Base-by-base conservation (phyloP, 2,888 invertebrate genomes). In the Sthenelais limicola region DNA sequence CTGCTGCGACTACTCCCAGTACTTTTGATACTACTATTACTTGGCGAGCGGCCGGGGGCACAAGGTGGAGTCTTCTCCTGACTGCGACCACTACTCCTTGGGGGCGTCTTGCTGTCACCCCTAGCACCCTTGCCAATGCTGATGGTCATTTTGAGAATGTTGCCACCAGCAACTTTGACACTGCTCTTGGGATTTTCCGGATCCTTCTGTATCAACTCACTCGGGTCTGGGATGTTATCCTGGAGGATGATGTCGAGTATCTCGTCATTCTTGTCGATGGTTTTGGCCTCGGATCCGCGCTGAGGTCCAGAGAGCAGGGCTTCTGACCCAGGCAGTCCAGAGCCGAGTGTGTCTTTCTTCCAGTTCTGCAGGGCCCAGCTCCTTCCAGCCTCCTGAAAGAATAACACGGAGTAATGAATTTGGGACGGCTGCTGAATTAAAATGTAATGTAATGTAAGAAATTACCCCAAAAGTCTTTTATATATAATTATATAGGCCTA, bases 231-330 rank as follows among this genome's bases (percentile, higher is more conserved):
- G 62, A 62, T 62, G 24, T 62, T 62, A 43, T 62, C 38, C 62
- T 62, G 35, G n/a, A 62, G 12, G 62, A 62, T 62, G 38, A 62
- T 62, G 38, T 62, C 38, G 24, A 62, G 35, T 35, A 62, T 62
- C 7, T 62, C 62, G 21, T 62, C 62, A n/a, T 62, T 62, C 15
- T 56, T 33, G 24, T 32, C 32, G 56, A 32, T 56, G 38, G 26
- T 26, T 35, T 62, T 38, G 24, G 24, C 9, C 9, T 62, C 62
- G 4, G 24, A 9, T 12, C 62, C 62, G 9, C 35, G 33, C 38
- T 38, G 9, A 9, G 35, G 21, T 26, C 62, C 62, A 1, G 62
- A 12, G 9, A 26, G 38, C 3, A 62, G 38, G 3, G 62, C 62
- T 28, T 62, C 62, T 3, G 62, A 62, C 38, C 62, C 62, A 24